These are phyloP conservation scores for Microcebus murinus DNA, from an alignment of 2,113 vertebrate species.

Conservation along the genomic window DNA sequence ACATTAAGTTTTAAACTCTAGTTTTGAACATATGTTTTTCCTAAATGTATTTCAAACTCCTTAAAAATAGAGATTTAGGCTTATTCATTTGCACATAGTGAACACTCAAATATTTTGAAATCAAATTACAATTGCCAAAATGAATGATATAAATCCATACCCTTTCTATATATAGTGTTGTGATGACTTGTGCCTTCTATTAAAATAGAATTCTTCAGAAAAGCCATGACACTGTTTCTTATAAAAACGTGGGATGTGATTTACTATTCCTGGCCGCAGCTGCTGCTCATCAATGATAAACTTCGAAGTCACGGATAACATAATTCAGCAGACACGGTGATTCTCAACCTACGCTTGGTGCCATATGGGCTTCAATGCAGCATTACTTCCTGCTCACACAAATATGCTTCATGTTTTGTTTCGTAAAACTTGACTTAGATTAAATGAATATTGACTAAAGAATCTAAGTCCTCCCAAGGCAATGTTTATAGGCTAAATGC, in stretches of 20 bases:
- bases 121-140: constrained; percentile 42
- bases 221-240: neutral
- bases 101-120: constrained; percentile 33
- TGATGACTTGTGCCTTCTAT: neutral
- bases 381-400: constrained; percentile 9
- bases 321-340: constrained; percentile 29
- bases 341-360: neutral
- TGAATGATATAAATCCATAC: neutral
- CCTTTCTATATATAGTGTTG: neutral
- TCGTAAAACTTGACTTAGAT: constrained; percentile 31
- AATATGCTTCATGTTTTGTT: neutral
- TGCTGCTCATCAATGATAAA: neutral
- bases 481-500: neutral
- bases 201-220: constrained; percentile 47
- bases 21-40: neutral
- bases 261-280: constrained; percentile 5
- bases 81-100: constrained; percentile 4
- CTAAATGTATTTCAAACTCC: neutral
- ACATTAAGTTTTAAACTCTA: neutral
- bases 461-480: neutral
- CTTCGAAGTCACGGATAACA: constrained; percentile 7
- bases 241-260: neutral
- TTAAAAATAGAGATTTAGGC: neutral
- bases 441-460: constrained; percentile 17
- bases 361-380: neutral